Percentiles rank a stretch among this genome's conserved stretches.
These are phyloP conservation scores for Vicugna pacos DNA, from an alignment of 2,113 vertebrate genomes.

Conservation along the genomic window DNA sequence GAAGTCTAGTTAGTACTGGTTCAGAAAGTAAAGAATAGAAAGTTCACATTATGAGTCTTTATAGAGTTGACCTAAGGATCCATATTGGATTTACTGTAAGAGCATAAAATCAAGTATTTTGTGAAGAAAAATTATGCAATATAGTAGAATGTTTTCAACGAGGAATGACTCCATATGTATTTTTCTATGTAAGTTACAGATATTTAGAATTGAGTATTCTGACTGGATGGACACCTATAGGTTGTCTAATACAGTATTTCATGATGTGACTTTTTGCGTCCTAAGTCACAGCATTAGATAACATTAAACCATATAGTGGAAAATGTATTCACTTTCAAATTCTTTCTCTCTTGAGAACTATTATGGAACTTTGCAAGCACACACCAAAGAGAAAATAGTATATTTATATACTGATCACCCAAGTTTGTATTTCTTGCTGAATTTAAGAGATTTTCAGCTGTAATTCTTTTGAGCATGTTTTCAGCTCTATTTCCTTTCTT, in stretches of 20 bases:
- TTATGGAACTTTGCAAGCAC: background rate
- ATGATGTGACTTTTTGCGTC: background rate
- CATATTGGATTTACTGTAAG: background rate
- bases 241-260: background rate
- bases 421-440: background rate
- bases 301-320: background rate
- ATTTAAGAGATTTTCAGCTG: background rate
- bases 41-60: background rate
- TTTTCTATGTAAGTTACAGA: background rate
- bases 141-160: constrained; percentile 4
- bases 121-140: background rate
- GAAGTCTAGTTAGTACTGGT: background rate
- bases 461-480: background rate
- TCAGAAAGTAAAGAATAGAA: constrained; percentile 38
- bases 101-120: background rate
- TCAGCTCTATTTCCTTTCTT: background rate
- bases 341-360: background rate
- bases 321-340: background rate
- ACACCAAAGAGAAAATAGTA: background rate
- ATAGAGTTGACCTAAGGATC: background rate
- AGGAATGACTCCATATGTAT: background rate
- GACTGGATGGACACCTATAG: background rate
- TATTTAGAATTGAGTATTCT: background rate
- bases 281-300: background rate
- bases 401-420: background rate